These are phyloP conservation scores for Lutraria rhynchaena DNA, from an alignment of 1,140 invertebrate genomes.

Conservation along the genomic window DNA sequence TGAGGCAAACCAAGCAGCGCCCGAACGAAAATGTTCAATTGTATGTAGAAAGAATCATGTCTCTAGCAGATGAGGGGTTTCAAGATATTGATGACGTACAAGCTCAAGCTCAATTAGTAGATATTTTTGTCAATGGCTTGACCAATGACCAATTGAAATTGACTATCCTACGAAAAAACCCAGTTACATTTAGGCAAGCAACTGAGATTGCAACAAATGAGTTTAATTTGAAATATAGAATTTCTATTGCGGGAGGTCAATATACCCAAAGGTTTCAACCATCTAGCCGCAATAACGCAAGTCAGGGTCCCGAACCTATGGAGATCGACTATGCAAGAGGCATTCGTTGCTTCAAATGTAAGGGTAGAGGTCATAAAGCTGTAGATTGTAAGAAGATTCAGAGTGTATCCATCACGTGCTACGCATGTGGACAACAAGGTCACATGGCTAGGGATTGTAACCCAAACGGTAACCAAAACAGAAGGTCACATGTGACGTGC, in stretches of 20 bases:
- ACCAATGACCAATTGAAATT: slow-evolving; percentile 21
- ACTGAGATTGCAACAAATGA: not conserved
- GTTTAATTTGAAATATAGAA: not conserved
- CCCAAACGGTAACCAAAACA: not conserved
- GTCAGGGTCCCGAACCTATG: not conserved
- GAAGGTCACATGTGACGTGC: too few relatives aligned
- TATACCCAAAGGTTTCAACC: too few relatives aligned
- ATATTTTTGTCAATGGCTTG: slow-evolving; percentile 33
- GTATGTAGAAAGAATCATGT: not conserved
- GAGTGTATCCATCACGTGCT: not conserved
- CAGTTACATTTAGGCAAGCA: slow-evolving; percentile 11
- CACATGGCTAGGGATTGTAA: slow-evolving; percentile 23
- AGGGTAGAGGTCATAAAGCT: not conserved
- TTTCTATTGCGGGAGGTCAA: too few relatives aligned
- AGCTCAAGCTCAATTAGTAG: not conserved
- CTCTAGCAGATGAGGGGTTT: not conserved
- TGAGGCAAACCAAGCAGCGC: not conserved
- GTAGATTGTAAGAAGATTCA: not conserved
- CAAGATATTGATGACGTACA: not conserved
- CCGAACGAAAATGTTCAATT: slow-evolving; percentile 1
- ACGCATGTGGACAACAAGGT: not conserved
- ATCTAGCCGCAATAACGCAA: too few relatives aligned
- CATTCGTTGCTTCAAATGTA: slow-evolving; percentile 9
- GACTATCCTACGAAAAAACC: not conserved
- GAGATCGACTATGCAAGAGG: not conserved